Evolutionary conservation across 1,140 invertebrate species (phyloP).

Genomic region (Drosophila nikananu): DNA sequence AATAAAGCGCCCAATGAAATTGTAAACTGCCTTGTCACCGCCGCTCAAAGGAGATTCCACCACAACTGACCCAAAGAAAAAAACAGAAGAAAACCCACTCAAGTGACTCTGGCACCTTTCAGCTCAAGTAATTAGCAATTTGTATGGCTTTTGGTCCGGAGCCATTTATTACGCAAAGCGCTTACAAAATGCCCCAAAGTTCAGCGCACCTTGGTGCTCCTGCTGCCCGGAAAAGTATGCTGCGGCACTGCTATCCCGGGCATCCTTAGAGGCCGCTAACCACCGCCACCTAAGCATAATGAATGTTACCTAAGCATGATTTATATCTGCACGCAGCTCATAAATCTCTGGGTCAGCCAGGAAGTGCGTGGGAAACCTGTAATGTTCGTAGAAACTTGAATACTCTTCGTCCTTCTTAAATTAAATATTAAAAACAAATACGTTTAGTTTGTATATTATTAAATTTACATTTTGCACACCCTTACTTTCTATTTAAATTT

Average conservation of each 20-base stretch:
- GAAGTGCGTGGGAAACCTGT: slow-evolving; percentile 1
- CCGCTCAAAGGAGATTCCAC: slow-evolving; percentile 12
- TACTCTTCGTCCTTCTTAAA: background rate
- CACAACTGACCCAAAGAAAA: slow-evolving; percentile 4
- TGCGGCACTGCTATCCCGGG: slow-evolving; percentile 14
- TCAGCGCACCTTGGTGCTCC: slow-evolving; percentile 34
- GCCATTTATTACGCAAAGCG: slow-evolving; percentile 64
- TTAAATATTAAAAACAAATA: background rate
- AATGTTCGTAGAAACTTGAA: background rate
- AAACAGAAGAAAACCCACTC: slow-evolving; percentile 7
- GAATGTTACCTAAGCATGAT: slow-evolving; percentile 79
- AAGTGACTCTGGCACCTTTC: slow-evolving; percentile 44
- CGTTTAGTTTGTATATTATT: too few species aligned
- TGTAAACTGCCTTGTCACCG: slow-evolving; percentile 64
- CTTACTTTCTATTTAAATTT: background rate
- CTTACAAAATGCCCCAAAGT: slow-evolving; percentile 55
- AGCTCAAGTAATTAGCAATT: slow-evolving; percentile 77
- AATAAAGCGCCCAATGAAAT: slow-evolving; percentile 59
- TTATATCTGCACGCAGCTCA: slow-evolving; percentile 63
- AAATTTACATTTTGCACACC: too few species aligned
- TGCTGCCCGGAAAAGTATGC: slow-evolving; percentile 37
- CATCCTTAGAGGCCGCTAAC: slow-evolving; percentile 27
- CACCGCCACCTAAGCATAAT: slow-evolving; percentile 64
- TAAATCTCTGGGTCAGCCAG: slow-evolving; percentile 58
- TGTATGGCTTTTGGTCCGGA: slow-evolving; percentile 53